These are phyloP conservation scores for Chloroceryle inda DNA, from an alignment of 2,797 vertebrate species.

Conservation along the genomic window DNA sequence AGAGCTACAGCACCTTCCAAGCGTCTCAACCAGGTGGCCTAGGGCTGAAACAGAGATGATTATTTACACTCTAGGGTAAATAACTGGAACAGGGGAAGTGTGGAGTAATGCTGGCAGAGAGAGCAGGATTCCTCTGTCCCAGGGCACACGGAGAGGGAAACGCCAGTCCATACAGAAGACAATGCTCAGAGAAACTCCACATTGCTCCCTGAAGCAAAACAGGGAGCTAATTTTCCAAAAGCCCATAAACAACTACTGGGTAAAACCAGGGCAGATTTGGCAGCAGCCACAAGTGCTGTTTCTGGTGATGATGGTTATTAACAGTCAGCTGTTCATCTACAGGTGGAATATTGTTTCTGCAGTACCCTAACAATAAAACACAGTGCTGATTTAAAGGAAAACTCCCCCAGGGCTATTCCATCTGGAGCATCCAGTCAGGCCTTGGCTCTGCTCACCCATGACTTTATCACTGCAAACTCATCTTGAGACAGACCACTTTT, in stretches of 20 bases:
- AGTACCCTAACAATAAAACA: not conserved
- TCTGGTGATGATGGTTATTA: not conserved
- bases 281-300: not conserved
- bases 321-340: not conserved
- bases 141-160: not conserved
- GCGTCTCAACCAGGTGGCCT: rapidly evolving
- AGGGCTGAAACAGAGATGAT: not conserved
- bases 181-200: not conserved
- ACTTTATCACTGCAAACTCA: not conserved
- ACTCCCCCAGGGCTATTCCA: rapidly evolving
- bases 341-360: not conserved
- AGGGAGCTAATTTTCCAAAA: not conserved
- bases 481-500: not conserved
- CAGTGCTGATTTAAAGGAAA: not conserved
- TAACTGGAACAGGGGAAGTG: not conserved
- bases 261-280: not conserved
- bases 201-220: not conserved
- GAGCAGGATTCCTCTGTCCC: not conserved
- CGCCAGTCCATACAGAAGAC: rapidly evolving
- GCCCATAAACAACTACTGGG: not conserved
- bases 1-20: not conserved
- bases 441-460: not conserved
- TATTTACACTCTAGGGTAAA: rapidly evolving
- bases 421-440: not conserved
- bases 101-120: not conserved